Percentiles rank a stretch among this genome's conserved stretches.
Evolutionary conservation across 2,797 vertebrate species (phyloP).

Genomic region (Acipenser ruthenus): DNA sequence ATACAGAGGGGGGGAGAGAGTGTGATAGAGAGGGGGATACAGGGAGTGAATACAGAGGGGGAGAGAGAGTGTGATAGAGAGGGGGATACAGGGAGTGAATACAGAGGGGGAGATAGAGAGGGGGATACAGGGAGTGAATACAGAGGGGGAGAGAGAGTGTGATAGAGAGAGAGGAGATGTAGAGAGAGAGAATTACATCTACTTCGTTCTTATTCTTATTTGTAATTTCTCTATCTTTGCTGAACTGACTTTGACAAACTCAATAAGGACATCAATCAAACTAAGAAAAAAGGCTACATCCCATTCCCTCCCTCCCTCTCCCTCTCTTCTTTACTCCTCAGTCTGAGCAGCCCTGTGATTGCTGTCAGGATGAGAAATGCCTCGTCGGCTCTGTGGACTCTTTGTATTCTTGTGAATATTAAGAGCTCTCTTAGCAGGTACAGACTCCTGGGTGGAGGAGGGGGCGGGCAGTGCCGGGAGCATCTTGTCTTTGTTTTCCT

Average conservation of each 20-base stretch:
- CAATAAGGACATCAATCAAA: no score
- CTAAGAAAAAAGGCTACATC: no score
- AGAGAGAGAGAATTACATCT: no score
- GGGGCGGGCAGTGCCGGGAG: background rate
- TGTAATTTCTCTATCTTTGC: background rate
- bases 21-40: no score
- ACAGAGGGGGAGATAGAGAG: background rate
- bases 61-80: no score
- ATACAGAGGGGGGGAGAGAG: background rate
- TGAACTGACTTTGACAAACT: background rate
- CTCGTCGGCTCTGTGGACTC: background rate
- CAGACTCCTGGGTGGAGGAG: background rate
- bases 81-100: no score
- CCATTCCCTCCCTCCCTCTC: no score
- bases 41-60: no score
- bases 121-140: no score
- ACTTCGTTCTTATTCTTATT: no score
- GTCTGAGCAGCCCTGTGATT: background rate
- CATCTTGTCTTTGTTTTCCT: background rate
- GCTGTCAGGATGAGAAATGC: background rate
- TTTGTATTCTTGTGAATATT: conserved; percentile 1
- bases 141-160: no score
- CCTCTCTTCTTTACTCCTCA: background rate
- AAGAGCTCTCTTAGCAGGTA: background rate
- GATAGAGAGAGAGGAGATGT: background rate